Conservation (phyloP, 2,113 vertebrate species). For the Sakesphorus luctuosus region DNA sequence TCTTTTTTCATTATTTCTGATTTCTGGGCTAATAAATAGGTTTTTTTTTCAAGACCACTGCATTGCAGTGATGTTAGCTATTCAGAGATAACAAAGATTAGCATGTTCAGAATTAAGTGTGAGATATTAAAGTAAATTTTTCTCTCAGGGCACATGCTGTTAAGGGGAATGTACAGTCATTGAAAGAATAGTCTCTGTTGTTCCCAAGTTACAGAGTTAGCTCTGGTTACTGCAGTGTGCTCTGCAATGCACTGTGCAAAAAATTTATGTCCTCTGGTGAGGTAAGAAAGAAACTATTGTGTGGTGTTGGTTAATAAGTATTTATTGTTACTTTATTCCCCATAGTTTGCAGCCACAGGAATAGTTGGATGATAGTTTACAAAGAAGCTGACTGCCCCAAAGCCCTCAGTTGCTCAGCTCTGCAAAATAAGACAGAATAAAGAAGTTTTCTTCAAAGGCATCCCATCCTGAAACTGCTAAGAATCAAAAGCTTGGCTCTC, state of each 20-base stretch:
- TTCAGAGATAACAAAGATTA: not conserved
- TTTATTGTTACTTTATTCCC: conserved; percentile 21
- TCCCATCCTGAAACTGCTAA: not conserved
- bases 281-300: not conserved
- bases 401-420: not conserved
- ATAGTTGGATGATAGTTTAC: not conserved
- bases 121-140: not conserved
- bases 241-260: not conserved
- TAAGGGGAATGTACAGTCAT: not conserved
- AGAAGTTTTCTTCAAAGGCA: not conserved
- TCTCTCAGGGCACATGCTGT: not conserved
- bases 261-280: not conserved
- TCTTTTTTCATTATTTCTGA: not conserved
- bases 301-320: not conserved
- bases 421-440: not conserved
- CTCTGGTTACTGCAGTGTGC: conserved; percentile 1
- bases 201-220: not conserved
- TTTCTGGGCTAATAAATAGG: not conserved
- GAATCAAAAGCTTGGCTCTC: not conserved
- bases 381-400: not conserved
- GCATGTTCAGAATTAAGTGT: not conserved
- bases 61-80: not conserved
- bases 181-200: not conserved
- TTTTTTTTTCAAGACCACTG: not conserved
- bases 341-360: not conserved